Evolutionary conservation across 2,797 vertebrate species (phyloP).

Genomic region (Platalea minor): DNA sequence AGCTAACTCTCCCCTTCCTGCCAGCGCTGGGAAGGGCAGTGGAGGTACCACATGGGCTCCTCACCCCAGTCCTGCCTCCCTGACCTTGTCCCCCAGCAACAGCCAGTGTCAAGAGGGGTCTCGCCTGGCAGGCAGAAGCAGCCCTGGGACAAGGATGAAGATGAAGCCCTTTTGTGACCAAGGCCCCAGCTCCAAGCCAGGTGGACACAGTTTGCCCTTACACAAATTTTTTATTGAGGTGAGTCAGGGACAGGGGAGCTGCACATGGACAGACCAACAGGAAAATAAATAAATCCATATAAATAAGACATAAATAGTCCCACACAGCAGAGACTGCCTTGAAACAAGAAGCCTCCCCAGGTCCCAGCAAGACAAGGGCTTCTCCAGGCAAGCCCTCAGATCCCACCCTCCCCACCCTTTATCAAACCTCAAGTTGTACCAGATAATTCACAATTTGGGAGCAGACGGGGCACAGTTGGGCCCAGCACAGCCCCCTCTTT

Average conservation of each 20-base stretch:
- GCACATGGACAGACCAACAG: slow-evolving; percentile 22
- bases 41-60: background rate
- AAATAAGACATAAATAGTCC: slow-evolving; percentile 74
- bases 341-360: slow-evolving; percentile 37
- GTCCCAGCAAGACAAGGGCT: background rate
- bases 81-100: background rate
- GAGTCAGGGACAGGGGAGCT: background rate
- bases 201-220: background rate
- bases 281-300: slow-evolving; percentile 73
- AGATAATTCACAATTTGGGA: slow-evolving; percentile 41
- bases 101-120: background rate
- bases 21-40: background rate
- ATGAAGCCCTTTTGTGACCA: background rate
- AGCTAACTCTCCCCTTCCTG: background rate
- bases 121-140: background rate
- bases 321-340: slow-evolving; percentile 20
- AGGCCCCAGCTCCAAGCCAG: background rate
- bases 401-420: background rate
- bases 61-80: background rate
- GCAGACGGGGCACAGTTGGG: background rate
- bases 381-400: slow-evolving; percentile 9
- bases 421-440: slow-evolving; percentile 59
- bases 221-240: slow-evolving; percentile 45
- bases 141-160: background rate
- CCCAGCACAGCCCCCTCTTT: slow-evolving; percentile 15